These are phyloP conservation scores for Excalfactoria chinensis DNA, from an alignment of 2,113 vertebrate genomes.

Conservation along the genomic window DNA sequence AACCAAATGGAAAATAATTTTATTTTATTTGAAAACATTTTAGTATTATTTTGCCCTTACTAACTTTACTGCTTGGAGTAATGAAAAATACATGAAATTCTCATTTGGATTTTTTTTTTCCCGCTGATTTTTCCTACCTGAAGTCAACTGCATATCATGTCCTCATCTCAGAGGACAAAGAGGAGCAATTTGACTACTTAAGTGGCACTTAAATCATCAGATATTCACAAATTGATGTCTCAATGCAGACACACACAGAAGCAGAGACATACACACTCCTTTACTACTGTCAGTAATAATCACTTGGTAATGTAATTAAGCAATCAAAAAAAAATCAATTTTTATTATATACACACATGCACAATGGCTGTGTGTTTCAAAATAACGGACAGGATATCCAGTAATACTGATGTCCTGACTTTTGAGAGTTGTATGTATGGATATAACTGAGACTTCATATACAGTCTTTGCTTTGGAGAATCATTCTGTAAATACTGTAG, in stretches of 20 bases:
- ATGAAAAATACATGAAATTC: background rate
- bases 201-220: background rate
- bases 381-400: background rate
- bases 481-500: background rate
- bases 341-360: background rate
- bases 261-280: background rate
- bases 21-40: background rate
- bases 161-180: background rate
- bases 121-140: background rate
- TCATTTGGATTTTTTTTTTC: background rate
- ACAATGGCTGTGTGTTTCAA: background rate
- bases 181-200: background rate
- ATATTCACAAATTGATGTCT: background rate
- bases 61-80: background rate
- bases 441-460: background rate
- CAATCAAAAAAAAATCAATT: background rate
- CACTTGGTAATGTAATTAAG: rapidly evolving
- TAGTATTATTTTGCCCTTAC: background rate
- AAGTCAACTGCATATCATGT: background rate
- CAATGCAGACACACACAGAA: background rate
- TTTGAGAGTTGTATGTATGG: background rate
- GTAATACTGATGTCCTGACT: background rate
- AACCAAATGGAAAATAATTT: background rate
- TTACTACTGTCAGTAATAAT: background rate
- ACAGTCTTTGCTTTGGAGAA: background rate